These are phyloP conservation scores for Steinernema carpocapsae DNA, from an alignment of 2,888 invertebrate genomes.

Conservation along the genomic window DNA sequence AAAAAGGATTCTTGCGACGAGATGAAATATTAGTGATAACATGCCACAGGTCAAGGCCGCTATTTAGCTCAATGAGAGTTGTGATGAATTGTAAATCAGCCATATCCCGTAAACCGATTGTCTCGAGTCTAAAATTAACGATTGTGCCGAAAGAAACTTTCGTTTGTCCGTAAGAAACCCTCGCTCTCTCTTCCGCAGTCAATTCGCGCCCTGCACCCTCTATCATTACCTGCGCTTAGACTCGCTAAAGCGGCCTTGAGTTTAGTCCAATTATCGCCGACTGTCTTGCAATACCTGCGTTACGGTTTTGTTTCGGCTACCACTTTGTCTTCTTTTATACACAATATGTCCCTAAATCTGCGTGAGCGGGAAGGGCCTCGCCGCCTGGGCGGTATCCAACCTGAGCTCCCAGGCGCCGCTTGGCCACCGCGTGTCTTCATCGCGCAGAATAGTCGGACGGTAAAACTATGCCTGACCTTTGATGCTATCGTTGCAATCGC, in stretches of 20 bases:
- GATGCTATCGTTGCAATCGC: constrained; percentile 31
- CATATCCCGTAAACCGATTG: constrained; percentile 6
- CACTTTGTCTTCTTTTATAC: not conserved
- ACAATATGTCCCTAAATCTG: not conserved
- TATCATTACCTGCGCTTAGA: not conserved
- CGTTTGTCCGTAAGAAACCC: not conserved
- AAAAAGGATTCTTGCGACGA: constrained; percentile 32
- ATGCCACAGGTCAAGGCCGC: constrained; percentile 32
- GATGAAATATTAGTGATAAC: constrained; percentile 35
- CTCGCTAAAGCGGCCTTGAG: constrained; percentile 30
- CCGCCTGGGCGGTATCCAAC: not conserved
- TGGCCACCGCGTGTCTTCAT: constrained; percentile 5
- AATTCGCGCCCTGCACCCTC: not conserved
- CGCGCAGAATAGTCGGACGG: constrained; percentile 20
- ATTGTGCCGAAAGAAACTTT: not conserved
- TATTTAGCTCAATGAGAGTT: constrained; percentile 1
- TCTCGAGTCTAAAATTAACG: constrained; percentile 6
- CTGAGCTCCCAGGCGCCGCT: not conserved
- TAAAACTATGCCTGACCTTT: constrained; percentile 34
- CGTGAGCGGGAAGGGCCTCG: not conserved
- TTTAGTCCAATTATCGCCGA: constrained; percentile 31
- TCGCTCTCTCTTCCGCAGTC: not conserved
- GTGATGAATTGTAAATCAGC: constrained; percentile 3
- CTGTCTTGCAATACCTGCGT: not conserved
- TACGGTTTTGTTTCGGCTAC: not conserved